phyloP scores from a whole-genome alignment of 2,113 vertebrate genomes.

The Butorides virescens region DNA sequence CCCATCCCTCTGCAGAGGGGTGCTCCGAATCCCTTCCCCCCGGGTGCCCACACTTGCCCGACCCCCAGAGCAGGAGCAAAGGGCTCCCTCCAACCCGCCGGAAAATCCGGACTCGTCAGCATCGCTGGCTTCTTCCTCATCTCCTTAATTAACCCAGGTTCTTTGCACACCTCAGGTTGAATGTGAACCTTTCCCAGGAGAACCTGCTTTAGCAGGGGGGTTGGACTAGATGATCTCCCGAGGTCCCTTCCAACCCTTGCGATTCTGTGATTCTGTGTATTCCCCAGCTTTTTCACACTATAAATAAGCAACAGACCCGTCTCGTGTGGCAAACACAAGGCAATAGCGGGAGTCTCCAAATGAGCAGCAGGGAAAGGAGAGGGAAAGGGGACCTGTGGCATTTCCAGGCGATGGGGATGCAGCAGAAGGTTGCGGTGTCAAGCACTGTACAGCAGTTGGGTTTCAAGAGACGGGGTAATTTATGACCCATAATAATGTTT shows the following conservation, averaged over 20 bases:
- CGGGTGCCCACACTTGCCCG: rapidly evolving
- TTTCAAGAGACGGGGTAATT: background rate
- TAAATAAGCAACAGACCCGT: rapidly evolving
- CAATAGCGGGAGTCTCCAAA: background rate
- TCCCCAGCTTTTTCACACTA: background rate
- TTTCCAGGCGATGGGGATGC: background rate
- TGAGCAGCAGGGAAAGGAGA: background rate
- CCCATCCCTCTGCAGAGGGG: background rate
- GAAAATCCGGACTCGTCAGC: rapidly evolving
- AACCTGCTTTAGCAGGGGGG: too few relatives aligned
- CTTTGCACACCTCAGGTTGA: background rate
- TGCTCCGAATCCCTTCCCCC: background rate
- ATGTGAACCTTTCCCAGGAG: background rate
- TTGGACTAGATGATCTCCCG: too few relatives aligned
- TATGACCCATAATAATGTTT: background rate
- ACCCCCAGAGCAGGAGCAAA: background rate
- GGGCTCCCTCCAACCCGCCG: background rate
- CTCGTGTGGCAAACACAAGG: background rate
- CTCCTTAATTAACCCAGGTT: background rate
- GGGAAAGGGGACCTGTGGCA: background rate
- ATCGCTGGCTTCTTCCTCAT: background rate
- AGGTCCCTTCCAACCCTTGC: too few relatives aligned
- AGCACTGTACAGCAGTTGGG: background rate
- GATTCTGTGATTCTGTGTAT: too few relatives aligned
- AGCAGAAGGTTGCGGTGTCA: background rate